A percentile compares a stretch with the other conserved stretches of the same genome.
phyloP scores from a whole-genome alignment of 2,113 vertebrate genomes.

The Dermatemys mawii region DNA sequence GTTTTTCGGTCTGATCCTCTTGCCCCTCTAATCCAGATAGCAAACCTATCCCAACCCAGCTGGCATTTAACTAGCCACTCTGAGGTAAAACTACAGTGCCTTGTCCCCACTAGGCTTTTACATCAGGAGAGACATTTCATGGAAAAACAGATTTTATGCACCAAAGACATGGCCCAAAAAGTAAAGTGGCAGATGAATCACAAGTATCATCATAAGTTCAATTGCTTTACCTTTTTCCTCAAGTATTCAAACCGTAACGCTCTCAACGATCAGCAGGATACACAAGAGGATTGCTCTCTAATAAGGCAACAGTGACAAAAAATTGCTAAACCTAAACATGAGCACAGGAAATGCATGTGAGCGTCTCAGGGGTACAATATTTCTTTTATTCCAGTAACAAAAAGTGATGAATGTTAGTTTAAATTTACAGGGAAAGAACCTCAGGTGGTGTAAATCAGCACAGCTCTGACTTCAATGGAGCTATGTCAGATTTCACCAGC shows the following conservation, averaged over 20 bases:
- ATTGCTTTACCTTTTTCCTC: not conserved
- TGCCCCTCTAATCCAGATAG: not conserved
- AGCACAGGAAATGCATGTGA: not conserved
- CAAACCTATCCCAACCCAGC: too few relatives aligned
- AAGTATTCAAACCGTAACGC: not conserved
- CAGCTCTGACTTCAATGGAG: not conserved
- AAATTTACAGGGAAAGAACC: not conserved
- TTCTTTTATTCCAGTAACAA: not conserved
- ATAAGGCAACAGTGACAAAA: not conserved
- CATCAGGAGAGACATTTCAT: too few relatives aligned
- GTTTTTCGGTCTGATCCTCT: not conserved
- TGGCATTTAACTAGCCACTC: too few relatives aligned
- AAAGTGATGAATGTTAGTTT: too few relatives aligned
- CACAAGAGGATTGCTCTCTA: not conserved
- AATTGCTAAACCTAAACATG: not conserved
- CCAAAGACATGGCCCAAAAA: too few relatives aligned
- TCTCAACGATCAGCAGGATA: not conserved
- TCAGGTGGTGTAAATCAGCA: too few relatives aligned
- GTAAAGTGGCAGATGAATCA: too few relatives aligned
- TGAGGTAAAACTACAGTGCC: too few relatives aligned
- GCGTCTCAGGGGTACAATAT: not conserved
- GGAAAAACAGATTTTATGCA: too few relatives aligned
- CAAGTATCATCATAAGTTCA: not conserved
- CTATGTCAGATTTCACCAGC: not conserved
- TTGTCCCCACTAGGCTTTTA: too few relatives aligned